phyloP scores from a whole-genome alignment of 2,888 invertebrate species.

The Blomia tropicalis region DNA sequence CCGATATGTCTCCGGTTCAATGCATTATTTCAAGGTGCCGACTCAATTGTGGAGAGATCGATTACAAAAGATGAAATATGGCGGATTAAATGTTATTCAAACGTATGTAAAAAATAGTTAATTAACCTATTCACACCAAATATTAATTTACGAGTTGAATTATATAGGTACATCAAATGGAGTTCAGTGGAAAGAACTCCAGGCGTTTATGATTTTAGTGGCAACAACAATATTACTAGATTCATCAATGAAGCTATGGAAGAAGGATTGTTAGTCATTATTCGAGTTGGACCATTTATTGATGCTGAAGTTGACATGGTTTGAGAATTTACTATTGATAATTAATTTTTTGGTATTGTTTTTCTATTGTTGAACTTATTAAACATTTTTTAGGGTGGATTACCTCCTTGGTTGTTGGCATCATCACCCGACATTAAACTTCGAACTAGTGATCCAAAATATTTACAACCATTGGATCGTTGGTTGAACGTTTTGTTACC shows the following conservation, averaged over 20 bases:
- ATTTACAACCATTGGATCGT: conserved; percentile 39
- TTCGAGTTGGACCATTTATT: conserved; percentile 77
- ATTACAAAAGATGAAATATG: conserved; percentile 33
- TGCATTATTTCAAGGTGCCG: conserved; percentile 35
- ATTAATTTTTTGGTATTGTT: not conserved
- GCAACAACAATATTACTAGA: conserved; percentile 45
- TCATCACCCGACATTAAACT: conserved; percentile 44
- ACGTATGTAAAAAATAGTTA: conserved; percentile 28
- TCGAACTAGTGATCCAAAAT: conserved; percentile 35
- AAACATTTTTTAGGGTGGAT: conserved; percentile 43
- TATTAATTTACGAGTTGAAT: not conserved
- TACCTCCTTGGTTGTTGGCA: conserved; percentile 56
- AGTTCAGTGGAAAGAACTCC: conserved; percentile 64
- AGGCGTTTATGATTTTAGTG: conserved; percentile 53
- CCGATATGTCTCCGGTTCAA: conserved; percentile 33
- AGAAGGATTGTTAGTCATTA: conserved; percentile 57
- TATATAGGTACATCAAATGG: conserved; percentile 50
- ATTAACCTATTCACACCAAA: not conserved
- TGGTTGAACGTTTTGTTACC: conserved; percentile 43
- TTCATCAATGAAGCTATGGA: conserved; percentile 57
- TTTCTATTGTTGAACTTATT: not conserved
- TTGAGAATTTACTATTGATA: not conserved
- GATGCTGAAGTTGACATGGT: conserved; percentile 68
- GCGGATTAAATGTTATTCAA: conserved; percentile 35
- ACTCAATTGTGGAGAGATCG: conserved; percentile 33